Evolutionary conservation across 2,888 invertebrate species (phyloP), one percentile per base, ranked within the genome.

Genomic region (Stenolophus ochropezus): DNA sequence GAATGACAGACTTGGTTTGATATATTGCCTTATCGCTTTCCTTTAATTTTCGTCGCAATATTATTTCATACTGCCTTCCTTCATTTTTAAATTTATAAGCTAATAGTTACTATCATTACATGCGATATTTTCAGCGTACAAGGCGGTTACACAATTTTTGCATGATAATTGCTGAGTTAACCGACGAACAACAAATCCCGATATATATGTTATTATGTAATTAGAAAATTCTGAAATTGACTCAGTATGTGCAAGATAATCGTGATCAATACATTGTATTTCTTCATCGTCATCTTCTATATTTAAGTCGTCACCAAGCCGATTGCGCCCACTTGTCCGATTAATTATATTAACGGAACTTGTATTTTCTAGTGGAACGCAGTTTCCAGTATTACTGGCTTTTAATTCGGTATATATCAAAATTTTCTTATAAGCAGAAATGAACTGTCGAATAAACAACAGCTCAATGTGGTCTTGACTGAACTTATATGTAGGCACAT

Each of bases 291-390:
- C 25, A 14, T 65, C 65, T 4, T 27, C 27, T 3, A 4, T 5
- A 3, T 4, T 4, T 4, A 4, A 27, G 5, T 23, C 5, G 11
- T 25, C 65, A n/a, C 2, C 14, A n/a, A 65, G 25, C 2, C 23
- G 23, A 23, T 25, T 25, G 14, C 23, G 6, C 2, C 27, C 65
- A 23, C 25, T 23, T 23, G 25, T 25, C n/a, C 14, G 14, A 25
- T 65, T 65, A n/a, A 65, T 65, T 23, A 27, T 23, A 8, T 20
- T 27, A 6, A 23, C 14, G 8, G 65, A 23, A 65, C 65, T 65
- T 6, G 65, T 21, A 3, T 83, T 71, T 78, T 83, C 81, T 27
- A 82, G 33, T 18, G 83, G 77, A 21, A 82, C 16, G 53, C 83
- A 82, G 61, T 83, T 83, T 51, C 82, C 83, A 4, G 18, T 20